These are phyloP conservation scores for Elysia crispata DNA, from an alignment of 2,888 invertebrate species.

Conservation along the genomic window DNA sequence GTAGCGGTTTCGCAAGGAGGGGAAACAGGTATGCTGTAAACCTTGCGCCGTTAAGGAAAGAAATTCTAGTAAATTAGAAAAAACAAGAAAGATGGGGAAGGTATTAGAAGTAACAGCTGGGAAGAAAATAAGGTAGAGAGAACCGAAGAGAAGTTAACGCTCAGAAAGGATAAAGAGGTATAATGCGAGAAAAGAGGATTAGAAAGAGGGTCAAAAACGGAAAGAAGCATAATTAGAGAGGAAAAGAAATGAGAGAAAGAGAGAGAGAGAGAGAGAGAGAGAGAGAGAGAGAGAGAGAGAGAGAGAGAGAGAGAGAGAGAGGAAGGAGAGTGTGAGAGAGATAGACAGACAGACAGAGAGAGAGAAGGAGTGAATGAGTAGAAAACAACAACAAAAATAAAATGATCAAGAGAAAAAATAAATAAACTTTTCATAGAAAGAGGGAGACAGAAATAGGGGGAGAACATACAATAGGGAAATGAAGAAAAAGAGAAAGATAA, in stretches of 20 bases:
- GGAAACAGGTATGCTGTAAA: too few relatives aligned
- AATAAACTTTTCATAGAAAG: too few relatives aligned
- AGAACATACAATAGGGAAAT: too few relatives aligned
- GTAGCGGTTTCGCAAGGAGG: too few relatives aligned
- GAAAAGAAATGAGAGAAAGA: conserved; percentile 37
- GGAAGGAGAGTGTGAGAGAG: conserved; percentile 6
- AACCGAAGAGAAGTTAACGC: not conserved
- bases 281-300: conserved; percentile 18
- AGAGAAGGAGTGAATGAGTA: too few relatives aligned
- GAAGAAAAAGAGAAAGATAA: not conserved
- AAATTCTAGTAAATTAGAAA: not conserved
- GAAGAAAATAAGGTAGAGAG: conserved; percentile 23
- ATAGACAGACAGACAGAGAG: conserved; percentile 3
- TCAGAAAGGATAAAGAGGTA: conserved; percentile 1
- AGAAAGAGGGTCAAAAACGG: not conserved
- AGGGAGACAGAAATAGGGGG: too few relatives aligned
- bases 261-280: conserved; percentile 27
- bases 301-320: conserved; percentile 18
- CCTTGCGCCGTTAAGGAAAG: too few relatives aligned
- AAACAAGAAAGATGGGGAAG: not conserved
- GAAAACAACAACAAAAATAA: too few relatives aligned
- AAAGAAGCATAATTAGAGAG: conserved; percentile 4
- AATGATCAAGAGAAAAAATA: too few relatives aligned
- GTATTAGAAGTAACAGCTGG: too few relatives aligned
- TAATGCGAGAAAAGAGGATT: not conserved